A percentile compares a stretch with the other conserved stretches of the same genome.
phyloP scores from a whole-genome alignment of 2,797 vertebrate species.

The Sebastes taczanowskii region DNA sequence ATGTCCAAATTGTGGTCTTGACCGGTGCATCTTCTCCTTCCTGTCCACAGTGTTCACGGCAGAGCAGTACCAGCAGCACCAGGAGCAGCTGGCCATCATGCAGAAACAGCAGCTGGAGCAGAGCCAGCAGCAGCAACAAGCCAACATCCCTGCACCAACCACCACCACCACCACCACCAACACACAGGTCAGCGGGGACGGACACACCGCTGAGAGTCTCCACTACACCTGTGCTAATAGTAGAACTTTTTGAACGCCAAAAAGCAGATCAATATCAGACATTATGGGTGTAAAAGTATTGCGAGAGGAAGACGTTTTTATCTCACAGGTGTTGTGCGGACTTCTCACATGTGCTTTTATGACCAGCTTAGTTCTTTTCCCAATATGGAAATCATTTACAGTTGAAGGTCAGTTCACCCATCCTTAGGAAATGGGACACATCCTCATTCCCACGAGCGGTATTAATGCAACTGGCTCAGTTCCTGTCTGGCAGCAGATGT shows the following conservation, averaged over 20 bases:
- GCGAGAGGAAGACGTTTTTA: not conserved
- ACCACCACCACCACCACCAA: slow-evolving; percentile 60
- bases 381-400: slow-evolving; percentile 1
- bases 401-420: slow-evolving; percentile 46
- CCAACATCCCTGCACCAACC: slow-evolving; percentile 81
- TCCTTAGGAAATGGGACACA: slow-evolving; percentile 32
- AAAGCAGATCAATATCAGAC: not conserved
- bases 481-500: slow-evolving; percentile 45
- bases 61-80: slow-evolving; percentile 99
- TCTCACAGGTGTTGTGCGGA: not conserved
- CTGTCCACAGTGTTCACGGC: slow-evolving; percentile 92
- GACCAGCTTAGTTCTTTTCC: not conserved
- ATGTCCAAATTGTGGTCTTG: not conserved
- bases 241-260: not conserved
- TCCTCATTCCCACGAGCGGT: slow-evolving; percentile 40
- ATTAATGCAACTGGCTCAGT: slow-evolving; percentile 10
- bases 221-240: not conserved
- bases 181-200: slow-evolving; percentile 86
- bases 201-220: not conserved
- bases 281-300: not conserved
- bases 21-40: slow-evolving; percentile 30
- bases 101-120: slow-evolving; percentile 99
- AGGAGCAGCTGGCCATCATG: slow-evolving; percentile 98
- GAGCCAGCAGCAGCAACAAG: slow-evolving; percentile 88
- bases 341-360: not conserved